phyloP scores from a whole-genome alignment of 2,113 vertebrate species.

The Toxotes jaculatrix region DNA sequence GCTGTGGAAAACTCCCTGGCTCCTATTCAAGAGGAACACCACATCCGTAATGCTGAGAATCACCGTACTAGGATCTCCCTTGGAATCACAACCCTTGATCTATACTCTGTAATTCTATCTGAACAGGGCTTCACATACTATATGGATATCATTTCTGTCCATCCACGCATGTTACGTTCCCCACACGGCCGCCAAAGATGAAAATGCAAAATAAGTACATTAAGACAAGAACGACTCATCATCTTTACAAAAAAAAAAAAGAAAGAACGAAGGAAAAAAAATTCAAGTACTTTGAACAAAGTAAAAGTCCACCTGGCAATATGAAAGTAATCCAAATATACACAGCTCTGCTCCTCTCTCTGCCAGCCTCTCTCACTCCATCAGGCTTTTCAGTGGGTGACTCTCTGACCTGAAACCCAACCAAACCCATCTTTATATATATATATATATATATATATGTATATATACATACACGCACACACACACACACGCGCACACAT shows the following conservation, averaged over 20 bases:
- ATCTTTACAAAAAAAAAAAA: conserved; percentile 69
- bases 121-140: conserved; percentile 60
- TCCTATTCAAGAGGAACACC: neutral
- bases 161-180: conserved; percentile 56
- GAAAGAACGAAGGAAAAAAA: no score
- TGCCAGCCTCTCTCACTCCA: conserved; percentile 52
- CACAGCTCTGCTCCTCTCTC: conserved; percentile 51
- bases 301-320: conserved; percentile 90
- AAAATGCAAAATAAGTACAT: conserved; percentile 66
- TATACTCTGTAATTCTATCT: conserved; percentile 61
- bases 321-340: conserved; percentile 84
- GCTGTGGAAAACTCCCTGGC: conserved; percentile 51
- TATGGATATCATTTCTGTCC: conserved; percentile 70
- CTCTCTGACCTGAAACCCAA: conserved; percentile 63
- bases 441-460: no score
- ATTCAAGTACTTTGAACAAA: conserved; percentile 98
- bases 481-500: no score
- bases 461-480: no score
- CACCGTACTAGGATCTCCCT: conserved; percentile 42
- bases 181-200: conserved; percentile 65
- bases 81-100: conserved; percentile 55
- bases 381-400: conserved; percentile 80
- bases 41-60: conserved; percentile 45
- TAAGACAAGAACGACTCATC: conserved; percentile 63
- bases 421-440: neutral